Evolutionary conservation across 2,113 vertebrate species (phyloP).

Genomic region (Canis aureus): DNA sequence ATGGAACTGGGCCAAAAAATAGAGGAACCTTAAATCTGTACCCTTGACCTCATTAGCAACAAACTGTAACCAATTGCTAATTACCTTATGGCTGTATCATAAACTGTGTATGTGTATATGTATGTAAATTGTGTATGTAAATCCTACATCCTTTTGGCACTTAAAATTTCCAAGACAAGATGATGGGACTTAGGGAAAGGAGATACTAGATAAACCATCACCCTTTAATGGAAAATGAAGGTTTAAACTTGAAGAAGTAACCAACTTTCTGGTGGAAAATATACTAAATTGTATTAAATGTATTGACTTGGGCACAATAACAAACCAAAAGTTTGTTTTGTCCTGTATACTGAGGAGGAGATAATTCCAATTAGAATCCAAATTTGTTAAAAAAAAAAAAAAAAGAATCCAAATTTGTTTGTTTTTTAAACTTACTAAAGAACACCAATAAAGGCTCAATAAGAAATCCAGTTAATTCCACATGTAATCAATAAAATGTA

Average conservation of each 20-base stretch:
- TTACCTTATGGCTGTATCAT: slow-evolving; percentile 53
- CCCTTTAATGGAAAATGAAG: neutral
- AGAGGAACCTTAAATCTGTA: slow-evolving; percentile 39
- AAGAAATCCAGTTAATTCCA: neutral
- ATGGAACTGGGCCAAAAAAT: slow-evolving; percentile 49
- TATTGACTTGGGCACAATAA: neutral
- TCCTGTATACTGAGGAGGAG: neutral
- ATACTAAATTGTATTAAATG: neutral
- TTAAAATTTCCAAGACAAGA: neutral
- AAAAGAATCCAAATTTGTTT: neutral
- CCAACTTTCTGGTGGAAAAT: neutral
- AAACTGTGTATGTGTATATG: neutral
- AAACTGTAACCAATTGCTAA: slow-evolving; percentile 65
- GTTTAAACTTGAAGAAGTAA: neutral
- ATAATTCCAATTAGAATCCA: neutral
- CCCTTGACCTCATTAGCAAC: slow-evolving; percentile 69
- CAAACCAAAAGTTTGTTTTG: neutral
- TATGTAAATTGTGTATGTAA: slow-evolving; percentile 18
- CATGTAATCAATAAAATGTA: neutral
- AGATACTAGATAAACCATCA: neutral
- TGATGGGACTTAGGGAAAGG: neutral
- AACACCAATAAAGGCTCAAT: neutral
- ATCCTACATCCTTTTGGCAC: neutral
- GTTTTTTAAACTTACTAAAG: neutral
- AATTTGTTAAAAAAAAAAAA: too few relatives aligned